phyloP scores from a whole-genome alignment of 2,888 invertebrate genomes.

The Drosophila sordidula region DNA sequence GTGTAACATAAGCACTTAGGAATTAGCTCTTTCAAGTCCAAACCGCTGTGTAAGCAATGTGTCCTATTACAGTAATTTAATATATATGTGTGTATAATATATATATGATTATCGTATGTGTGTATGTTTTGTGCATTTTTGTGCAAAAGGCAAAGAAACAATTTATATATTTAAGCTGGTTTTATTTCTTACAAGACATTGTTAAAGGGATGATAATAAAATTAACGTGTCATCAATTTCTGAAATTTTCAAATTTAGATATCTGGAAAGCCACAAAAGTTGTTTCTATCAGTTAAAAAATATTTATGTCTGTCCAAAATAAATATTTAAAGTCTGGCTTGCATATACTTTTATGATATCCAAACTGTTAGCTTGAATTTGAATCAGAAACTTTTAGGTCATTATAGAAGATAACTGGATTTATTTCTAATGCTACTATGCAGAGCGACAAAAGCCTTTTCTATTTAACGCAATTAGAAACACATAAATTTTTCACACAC shows the following conservation, averaged over 20 bases:
- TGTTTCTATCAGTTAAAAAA: too few species aligned
- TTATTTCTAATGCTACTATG: background rate
- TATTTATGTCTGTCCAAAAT: too few species aligned
- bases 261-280: too few species aligned
- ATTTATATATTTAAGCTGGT: background rate
- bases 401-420: background rate
- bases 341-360: background rate
- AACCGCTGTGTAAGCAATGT: constrained; percentile 2
- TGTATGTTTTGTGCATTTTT: background rate
- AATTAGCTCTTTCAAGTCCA: constrained; percentile 6
- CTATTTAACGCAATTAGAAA: constrained; percentile 41
- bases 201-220: too few species aligned
- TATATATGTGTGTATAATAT: background rate
- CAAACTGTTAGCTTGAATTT: background rate
- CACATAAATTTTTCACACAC: constrained; percentile 28
- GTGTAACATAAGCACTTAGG: constrained; percentile 20
- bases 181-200: too few species aligned
- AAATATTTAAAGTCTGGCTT: too few species aligned
- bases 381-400: background rate
- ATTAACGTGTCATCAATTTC: too few species aligned
- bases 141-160: background rate
- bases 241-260: too few species aligned
- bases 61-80: background rate
- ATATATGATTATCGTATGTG: too few species aligned
- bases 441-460: constrained; percentile 5